A percentile compares a stretch with the other conserved stretches of the same genome.
phyloP scores from a whole-genome alignment of 2,113 vertebrate species.

The Anhinga rufa region DNA sequence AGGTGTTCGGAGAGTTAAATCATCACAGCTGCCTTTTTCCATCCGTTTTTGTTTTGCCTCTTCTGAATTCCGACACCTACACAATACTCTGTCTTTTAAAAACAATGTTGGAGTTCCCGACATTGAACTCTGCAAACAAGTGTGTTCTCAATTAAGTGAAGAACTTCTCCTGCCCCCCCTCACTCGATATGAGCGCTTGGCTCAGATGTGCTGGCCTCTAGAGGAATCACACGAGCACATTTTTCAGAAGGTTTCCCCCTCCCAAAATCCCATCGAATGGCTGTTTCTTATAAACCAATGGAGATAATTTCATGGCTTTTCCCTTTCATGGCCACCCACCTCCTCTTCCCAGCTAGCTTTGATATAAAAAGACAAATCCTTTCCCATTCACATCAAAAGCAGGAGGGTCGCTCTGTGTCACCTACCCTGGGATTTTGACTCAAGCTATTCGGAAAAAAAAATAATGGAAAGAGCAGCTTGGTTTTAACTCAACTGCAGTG shows the following conservation, averaged over 20 bases:
- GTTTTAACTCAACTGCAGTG: conserved; percentile 5
- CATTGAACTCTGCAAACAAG: conserved; percentile 57
- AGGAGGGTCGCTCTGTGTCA: conserved; percentile 46
- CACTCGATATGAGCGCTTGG: background rate
- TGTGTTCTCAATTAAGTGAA: conserved; percentile 64
- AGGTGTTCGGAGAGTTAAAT: conserved; percentile 42
- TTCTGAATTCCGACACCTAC: conserved; percentile 62
- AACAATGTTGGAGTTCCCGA: conserved; percentile 57
- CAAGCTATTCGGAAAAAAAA: conserved; percentile 7
- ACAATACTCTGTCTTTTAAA: conserved; percentile 37
- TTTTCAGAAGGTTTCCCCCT: conserved; percentile 58
- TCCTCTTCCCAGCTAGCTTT: conserved; percentile 51
- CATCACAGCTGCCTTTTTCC: conserved; percentile 56
- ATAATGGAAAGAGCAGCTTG: conserved; percentile 44
- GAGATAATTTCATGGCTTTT: conserved; percentile 56
- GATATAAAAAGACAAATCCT: conserved; percentile 64
- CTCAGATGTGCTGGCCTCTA: conserved; percentile 33
- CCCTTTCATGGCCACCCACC: conserved; percentile 61
- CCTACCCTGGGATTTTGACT: conserved; percentile 52
- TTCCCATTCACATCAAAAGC: conserved; percentile 61
- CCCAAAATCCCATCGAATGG: conserved; percentile 21
- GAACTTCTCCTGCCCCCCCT: conserved; percentile 34
- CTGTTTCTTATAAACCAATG: conserved; percentile 62
- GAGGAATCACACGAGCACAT: conserved; percentile 55
- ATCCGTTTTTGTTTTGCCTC: conserved; percentile 46